Percentiles rank a stretch among this genome's conserved stretches.
Evolutionary conservation across 2,888 invertebrate species (phyloP).

Genomic region (Chironomus tentans): DNA sequence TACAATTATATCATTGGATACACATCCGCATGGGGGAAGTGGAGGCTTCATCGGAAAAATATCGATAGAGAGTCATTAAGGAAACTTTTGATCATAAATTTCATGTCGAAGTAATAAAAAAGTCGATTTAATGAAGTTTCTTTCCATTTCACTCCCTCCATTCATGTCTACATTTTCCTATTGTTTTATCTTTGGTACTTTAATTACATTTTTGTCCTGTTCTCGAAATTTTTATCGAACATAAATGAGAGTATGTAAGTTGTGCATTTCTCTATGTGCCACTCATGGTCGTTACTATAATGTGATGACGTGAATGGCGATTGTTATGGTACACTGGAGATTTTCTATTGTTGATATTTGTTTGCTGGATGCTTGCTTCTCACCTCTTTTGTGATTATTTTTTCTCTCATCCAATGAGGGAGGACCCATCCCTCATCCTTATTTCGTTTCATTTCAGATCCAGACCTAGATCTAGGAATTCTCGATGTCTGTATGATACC

Average conservation of each 20-base stretch:
- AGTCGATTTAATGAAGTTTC: constrained; percentile 24
- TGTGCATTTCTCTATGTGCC: not conserved
- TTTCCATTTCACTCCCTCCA: not conserved
- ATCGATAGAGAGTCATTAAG: constrained; percentile 20
- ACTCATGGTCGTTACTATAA: not conserved
- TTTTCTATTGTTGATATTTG: not conserved
- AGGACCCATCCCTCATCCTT: too few species aligned
- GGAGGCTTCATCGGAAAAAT: not conserved
- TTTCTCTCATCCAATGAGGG: too few species aligned
- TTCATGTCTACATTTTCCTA: not conserved
- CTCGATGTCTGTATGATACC: too few species aligned
- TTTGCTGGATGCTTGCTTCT: not conserved
- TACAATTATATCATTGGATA: too few species aligned
- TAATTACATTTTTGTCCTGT: constrained; percentile 17
- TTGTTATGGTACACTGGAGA: not conserved
- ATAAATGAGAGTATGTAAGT: not conserved
- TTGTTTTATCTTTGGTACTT: not conserved
- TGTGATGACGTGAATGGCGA: constrained; percentile 12
- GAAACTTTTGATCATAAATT: constrained; percentile 25
- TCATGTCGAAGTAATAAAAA: constrained; percentile 20
- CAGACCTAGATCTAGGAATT: too few species aligned
- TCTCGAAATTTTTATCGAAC: not conserved
- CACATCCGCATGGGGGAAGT: not conserved
- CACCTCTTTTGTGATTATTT: not conserved
- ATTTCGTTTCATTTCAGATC: too few species aligned